Conservation (phyloP, 1,140 invertebrate genomes). For the Drosophila athabasca region DNA sequence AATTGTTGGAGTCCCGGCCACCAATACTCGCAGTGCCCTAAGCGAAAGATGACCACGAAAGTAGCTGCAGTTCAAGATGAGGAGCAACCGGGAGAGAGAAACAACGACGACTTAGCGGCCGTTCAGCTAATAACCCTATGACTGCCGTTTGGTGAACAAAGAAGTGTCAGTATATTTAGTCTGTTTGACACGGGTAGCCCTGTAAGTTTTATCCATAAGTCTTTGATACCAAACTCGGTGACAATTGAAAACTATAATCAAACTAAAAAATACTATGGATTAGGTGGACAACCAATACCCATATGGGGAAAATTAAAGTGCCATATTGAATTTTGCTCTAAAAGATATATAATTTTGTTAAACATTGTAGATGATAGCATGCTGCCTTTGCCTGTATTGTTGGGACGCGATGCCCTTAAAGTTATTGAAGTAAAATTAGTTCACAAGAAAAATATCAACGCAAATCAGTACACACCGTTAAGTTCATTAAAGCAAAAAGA, state of each 20-base stretch:
- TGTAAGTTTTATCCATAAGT: neutral
- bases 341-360: too few relatives aligned
- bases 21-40: constrained; percentile 1
- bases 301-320: too few relatives aligned
- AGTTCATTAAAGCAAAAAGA: too few relatives aligned
- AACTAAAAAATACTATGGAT: neutral
- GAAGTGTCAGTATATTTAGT: too few relatives aligned
- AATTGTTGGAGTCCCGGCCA: constrained; percentile 6
- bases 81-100: neutral
- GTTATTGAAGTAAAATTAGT: constrained; percentile 4
- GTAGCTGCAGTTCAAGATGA: neutral
- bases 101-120: too few relatives aligned
- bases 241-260: neutral
- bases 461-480: too few relatives aligned
- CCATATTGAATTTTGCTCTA: too few relatives aligned
- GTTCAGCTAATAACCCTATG: too few relatives aligned
- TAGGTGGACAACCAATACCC: neutral
- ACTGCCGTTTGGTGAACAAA: too few relatives aligned
- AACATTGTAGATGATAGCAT: too few relatives aligned
- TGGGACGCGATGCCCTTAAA: neutral
- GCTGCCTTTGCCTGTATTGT: too few relatives aligned
- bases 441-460: neutral
- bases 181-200: constrained; percentile 3
- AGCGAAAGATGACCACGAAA: too few relatives aligned
- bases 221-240: constrained; percentile 2